A percentile compares a stretch with the other conserved stretches of the same genome.
These are phyloP conservation scores for Saccopteryx bilineata DNA, from an alignment of 2,113 vertebrate species.

Conservation along the genomic window DNA sequence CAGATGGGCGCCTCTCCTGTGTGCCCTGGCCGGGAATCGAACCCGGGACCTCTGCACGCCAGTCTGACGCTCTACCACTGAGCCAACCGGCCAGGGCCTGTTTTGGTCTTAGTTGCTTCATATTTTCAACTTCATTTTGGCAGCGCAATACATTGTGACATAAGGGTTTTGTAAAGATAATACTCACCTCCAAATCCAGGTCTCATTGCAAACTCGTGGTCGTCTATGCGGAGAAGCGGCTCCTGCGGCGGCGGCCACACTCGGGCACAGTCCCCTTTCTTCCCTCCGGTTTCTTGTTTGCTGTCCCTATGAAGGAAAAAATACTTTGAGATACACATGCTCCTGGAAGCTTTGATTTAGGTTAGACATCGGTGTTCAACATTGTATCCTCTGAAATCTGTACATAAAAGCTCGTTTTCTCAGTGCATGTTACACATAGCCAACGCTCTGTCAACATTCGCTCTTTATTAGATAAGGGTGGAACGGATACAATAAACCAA, in stretches of 20 bases:
- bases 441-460: constrained; percentile 15
- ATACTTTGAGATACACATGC: not conserved
- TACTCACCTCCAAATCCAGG: constrained; percentile 95
- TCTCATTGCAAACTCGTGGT: constrained; percentile 95
- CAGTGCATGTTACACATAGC: not conserved
- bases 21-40: too few species aligned
- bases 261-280: constrained; percentile 94
- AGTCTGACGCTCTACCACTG: too few species aligned
- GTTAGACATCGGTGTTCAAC: not conserved
- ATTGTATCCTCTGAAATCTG: not conserved
- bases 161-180: not conserved
- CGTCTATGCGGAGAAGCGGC: constrained; percentile 94
- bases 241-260: constrained; percentile 91
- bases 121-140: not conserved
- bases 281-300: constrained; percentile 92
- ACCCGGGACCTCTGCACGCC: too few species aligned
- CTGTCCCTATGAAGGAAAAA: constrained; percentile 78
- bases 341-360: constrained; percentile 38
- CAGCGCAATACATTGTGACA: not conserved
- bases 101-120: not conserved
- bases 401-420: constrained; percentile 23
- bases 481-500: constrained; percentile 1
- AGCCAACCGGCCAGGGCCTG: not conserved
- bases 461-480: constrained; percentile 80
- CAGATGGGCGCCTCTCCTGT: too few species aligned